Evolutionary conservation across 2,888 invertebrate genomes (phyloP).

Genomic region (Lasius fuliginosus): DNA sequence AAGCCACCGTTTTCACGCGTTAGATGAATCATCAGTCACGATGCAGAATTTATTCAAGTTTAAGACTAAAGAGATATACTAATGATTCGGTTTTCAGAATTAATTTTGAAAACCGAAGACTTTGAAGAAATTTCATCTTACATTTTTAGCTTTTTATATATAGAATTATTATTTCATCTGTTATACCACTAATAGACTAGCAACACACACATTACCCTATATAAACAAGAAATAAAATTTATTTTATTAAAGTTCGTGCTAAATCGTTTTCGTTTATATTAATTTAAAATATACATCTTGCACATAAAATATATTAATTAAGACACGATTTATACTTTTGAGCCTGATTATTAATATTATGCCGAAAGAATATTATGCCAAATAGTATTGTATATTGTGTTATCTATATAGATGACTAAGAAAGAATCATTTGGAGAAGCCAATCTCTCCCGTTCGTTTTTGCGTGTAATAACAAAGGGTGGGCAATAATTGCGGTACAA

Average conservation of each 20-base stretch:
- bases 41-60: background rate
- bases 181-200: background rate
- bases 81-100: background rate
- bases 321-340: background rate
- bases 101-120: background rate
- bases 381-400: conserved; percentile 44
- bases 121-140: background rate
- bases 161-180: background rate
- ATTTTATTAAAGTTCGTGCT: background rate
- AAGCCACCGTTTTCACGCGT: background rate
- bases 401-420: conserved; percentile 6
- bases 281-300: background rate
- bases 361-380: background rate
- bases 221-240: background rate
- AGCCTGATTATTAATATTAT: conserved; percentile 59
- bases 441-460: conserved; percentile 63
- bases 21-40: background rate
- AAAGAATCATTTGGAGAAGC: conserved; percentile 58
- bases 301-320: background rate
- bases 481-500: conserved; percentile 85
- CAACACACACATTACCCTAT: background rate
- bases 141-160: background rate
- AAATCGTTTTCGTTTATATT: background rate
- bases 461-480: conserved; percentile 81
- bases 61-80: background rate